Conservation (phyloP, 2,113 vertebrate genomes). For the Boleophthalmus pectinirostris region DNA sequence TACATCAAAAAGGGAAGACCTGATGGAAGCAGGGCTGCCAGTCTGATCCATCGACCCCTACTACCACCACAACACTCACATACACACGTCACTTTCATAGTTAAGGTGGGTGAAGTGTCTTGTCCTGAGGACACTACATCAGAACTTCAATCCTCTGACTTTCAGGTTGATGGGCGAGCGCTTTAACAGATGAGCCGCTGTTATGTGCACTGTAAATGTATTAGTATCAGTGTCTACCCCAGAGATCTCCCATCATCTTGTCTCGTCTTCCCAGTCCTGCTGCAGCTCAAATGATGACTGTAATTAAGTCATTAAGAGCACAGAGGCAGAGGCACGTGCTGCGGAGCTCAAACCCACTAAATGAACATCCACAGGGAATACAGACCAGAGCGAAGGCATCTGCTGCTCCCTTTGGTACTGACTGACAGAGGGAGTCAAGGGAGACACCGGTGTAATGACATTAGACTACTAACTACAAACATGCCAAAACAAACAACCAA, state of each 20-base stretch:
- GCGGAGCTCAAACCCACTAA: conserved; percentile 55
- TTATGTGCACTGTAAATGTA: background rate
- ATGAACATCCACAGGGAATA: conserved; percentile 65
- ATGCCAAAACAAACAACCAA: background rate
- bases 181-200: too few relatives aligned
- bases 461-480: too few relatives aligned
- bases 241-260: conserved; percentile 42
- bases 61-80: too few relatives aligned
- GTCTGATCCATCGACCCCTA: too few relatives aligned
- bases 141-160: too few relatives aligned
- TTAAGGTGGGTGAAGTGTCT: too few relatives aligned
- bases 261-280: conserved; percentile 24
- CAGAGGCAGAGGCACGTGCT: conserved; percentile 42
- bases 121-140: too few relatives aligned
- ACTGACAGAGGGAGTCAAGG: background rate
- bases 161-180: too few relatives aligned
- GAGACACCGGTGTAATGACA: too few relatives aligned
- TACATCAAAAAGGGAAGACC: too few relatives aligned
- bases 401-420: conserved; percentile 50
- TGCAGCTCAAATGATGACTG: conserved; percentile 71
- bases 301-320: conserved; percentile 75
- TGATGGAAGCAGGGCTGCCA: too few relatives aligned
- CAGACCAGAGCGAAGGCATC: conserved; percentile 42
- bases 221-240: conserved; percentile 24
- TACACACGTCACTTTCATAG: too few relatives aligned